Evolutionary conservation across 2,888 invertebrate species (phyloP), one percentile per base, ranked within the genome.

Genomic region (Heliconius erato): DNA sequence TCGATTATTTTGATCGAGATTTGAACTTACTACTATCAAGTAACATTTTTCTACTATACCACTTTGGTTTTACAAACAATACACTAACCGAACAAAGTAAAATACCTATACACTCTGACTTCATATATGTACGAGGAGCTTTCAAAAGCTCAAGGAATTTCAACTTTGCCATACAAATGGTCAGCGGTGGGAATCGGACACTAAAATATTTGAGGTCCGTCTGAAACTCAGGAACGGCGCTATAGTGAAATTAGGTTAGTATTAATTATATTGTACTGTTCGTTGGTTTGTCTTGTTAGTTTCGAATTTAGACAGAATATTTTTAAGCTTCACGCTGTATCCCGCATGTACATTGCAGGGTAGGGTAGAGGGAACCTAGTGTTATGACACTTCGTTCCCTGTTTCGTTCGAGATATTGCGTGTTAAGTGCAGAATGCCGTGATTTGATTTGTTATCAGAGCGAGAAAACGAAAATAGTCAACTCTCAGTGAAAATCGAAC

Each of bases 221-320:
- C 63, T 76, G 79, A 80, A 80, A 77, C 68, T 59, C 44, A 35
- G 84, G 40, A 74, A 82, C 79, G 67, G 83, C n/a, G 79, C 82
- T 82, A 69, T 84, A 80, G 84, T 84, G 79, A 77, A 83, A 85
- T 85, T 81, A 54, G 81, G 74, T 80, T 77, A 79, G 79, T 83
- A 85, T 84, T 85, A 84, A 85, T 85, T 83, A 81, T 71, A 82
- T 84, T 83, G 81, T 84, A 83, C 81, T 80, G 65, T 82, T 68
- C 81, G 78, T 78, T 72, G 82, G 68, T 74, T 40, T 35, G 67
- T 79, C 77, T 83, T 80, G 77, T 54, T 59, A 49, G 26, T 59
- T 76, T 69, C 3, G 35, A 35, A n/a, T 76, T 32, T 6, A 16
- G 59, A 35, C 28, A 32, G 23, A n/a, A n/a, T 54, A 16, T 54